Percentiles rank a stretch among this genome's conserved stretches.
Conservation (phyloP, 1,140 invertebrate species). For the Drosophila arawakana region DNA sequence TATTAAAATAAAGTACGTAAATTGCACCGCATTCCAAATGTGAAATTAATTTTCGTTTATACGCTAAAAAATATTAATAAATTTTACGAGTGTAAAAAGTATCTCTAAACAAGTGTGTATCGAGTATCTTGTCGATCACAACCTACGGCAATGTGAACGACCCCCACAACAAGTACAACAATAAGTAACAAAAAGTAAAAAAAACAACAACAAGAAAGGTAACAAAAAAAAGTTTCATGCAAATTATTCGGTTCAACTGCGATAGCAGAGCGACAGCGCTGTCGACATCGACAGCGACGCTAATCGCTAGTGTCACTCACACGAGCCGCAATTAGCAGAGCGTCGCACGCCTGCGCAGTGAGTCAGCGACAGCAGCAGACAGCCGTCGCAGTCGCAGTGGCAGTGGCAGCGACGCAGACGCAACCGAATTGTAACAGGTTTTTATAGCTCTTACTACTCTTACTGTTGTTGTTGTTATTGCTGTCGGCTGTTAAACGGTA, state of each 20-base stretch:
- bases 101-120: slow-evolving; percentile 64
- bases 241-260: slow-evolving; percentile 73
- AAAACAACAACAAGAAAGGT: slow-evolving; percentile 9
- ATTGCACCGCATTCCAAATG: slow-evolving; percentile 41
- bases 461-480: slow-evolving; percentile 5
- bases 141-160: slow-evolving; percentile 76
- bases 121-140: slow-evolving; percentile 43
- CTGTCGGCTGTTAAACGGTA: slow-evolving; percentile 14
- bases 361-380: slow-evolving; percentile 35
- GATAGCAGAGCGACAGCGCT: slow-evolving; percentile 20
- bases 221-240: slow-evolving; percentile 60
- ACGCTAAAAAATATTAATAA: slow-evolving; percentile 34
- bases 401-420: slow-evolving; percentile 19
- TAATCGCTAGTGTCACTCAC: slow-evolving; percentile 80
- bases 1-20: slow-evolving; percentile 28
- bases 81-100: not conserved
- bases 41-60: slow-evolving; percentile 45
- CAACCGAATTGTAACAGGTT: slow-evolving; percentile 54
- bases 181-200: slow-evolving; percentile 3
- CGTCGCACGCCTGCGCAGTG: slow-evolving; percentile 65
- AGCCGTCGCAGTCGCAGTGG: slow-evolving; percentile 1
- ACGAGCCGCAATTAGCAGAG: slow-evolving; percentile 69
- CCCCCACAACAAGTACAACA: slow-evolving; percentile 28
- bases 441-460: slow-evolving; percentile 6
- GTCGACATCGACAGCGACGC: slow-evolving; percentile 42